phyloP scores from a whole-genome alignment of 2,888 invertebrate genomes.

The Barypeithes pellucidus region DNA sequence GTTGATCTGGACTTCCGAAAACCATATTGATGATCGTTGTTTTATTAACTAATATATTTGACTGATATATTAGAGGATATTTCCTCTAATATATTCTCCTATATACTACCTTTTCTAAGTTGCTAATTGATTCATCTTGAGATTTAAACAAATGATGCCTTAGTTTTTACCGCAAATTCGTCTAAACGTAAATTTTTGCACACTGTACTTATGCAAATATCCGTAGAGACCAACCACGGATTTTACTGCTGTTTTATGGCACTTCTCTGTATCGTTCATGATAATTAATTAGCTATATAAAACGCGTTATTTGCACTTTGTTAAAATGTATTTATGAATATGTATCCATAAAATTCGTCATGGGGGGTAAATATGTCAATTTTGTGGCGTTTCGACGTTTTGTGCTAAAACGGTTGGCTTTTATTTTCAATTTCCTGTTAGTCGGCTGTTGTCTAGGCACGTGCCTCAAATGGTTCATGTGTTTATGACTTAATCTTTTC shows the following conservation, averaged over 20 bases:
- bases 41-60: no score
- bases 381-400: constrained; percentile 9
- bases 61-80: no score
- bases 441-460: no score
- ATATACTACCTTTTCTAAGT: no score
- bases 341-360: constrained; percentile 40
- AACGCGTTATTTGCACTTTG: constrained; percentile 62
- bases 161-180: constrained; percentile 1
- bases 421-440: neutral
- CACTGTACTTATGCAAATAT: constrained; percentile 13
- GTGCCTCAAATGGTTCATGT: no score
- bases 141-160: neutral
- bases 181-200: constrained; percentile 15
- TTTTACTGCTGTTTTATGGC: constrained; percentile 46
- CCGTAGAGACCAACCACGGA: constrained; percentile 35
- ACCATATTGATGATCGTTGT: no score
- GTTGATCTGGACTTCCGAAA: no score
- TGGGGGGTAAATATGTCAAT: constrained; percentile 38
- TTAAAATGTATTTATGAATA: constrained; percentile 42
- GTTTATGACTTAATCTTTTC: neutral
- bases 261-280: constrained; percentile 28
- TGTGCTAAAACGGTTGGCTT: neutral
- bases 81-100: no score
- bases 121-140: no score
- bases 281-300: constrained; percentile 62